Evolutionary conservation across 1,140 invertebrate species (phyloP), one percentile per base, ranked within the genome.

Genomic region (Anastrepha ludens): DNA sequence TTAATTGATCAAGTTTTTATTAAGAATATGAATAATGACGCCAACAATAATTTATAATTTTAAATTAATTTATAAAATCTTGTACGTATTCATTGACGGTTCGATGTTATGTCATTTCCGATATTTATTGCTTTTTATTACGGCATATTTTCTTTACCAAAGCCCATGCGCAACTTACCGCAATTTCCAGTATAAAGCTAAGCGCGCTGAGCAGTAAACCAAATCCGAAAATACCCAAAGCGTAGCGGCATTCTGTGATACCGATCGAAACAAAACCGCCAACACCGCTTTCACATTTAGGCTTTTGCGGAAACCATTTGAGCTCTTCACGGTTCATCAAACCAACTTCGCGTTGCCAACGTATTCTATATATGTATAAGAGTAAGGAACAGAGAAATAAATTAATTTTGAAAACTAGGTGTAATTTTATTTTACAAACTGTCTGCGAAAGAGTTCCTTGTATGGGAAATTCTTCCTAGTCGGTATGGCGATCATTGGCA

Each of bases 391-490:
- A 50, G 29, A 29, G 29, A 29, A 29, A 29, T 29, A 29, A 17
- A 60, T 15, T 78, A 11, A n/a, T 70, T 5, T 67, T 3, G 55
- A 67, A 11, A 55, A 55, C 29, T 29, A 29, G 29, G 15, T 6
- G 29, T 50, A 29, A 1, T 5, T 62, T 8, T 3, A 78, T 81
- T 39, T 1, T 67, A 87, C 90, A 91, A 41, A 93, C 92, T 94
- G 94, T 47, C 93, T 90, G 9, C 93, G 93, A 20, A 95, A 92
- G 0, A 95, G 91, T 58, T 95, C 95, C 86, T 94, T 92, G 89
- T 95, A 95, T 0, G 94, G 94, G 59, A 94, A 95, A 89, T 94
- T 94, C 87, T 94, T 94, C 20, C 92, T 90, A 2, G 95, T 92
- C 6, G 94, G 93, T 47, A 95, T 90, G 7, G 94, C 93, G 60